Evolutionary conservation across 2,888 invertebrate genomes (phyloP), one percentile per base, ranked within the genome.

Genomic region (Volucella zonaria): DNA sequence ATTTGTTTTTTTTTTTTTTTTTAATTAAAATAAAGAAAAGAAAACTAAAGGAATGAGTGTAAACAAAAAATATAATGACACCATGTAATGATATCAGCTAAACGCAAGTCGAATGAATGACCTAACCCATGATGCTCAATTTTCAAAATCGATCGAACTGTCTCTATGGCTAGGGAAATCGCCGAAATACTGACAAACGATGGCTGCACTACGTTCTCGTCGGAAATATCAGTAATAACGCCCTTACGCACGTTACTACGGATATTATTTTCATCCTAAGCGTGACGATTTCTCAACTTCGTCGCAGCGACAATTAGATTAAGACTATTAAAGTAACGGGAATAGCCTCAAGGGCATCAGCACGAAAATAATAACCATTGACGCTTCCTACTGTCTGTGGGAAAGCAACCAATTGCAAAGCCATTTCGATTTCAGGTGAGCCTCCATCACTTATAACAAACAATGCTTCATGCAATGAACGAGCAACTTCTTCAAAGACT

Each of bases 161-260:
- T 99, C 93, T 99, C 99, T 0, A 99, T 96, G 86, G 99, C 96
- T 88, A 99, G 94, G 73, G 95, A 97, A 88, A 99, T 95, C 62
- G 98, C 98, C 88, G 97, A 98, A 66, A 95, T 95, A 76, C 98
- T 97, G 67, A 99, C 99, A 90, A 99, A 94, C 88, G 99, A 94
- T 58, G 99, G 99, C 92, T 99, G 99, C 79, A 99, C 95, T 78
- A 99, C 99, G 93, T 98, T 96, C 93, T 99, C 99, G 87, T 97
- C 97, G 79, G 97, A 93, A 92, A 99, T 99, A 92, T 99, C 97
- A 1, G 99, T 98, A 88, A 99, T 98, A 87, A 96, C 95, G 70
- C 99, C 99, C 93, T 97, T 97, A 64, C 99, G 95, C 79, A 99
- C 99, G 93, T 99, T 99, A 87, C 99, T 98, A 70, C 99, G 99